These are phyloP conservation scores for Somateria mollissima DNA, from an alignment of 2,797 vertebrate genomes.

Conservation along the genomic window DNA sequence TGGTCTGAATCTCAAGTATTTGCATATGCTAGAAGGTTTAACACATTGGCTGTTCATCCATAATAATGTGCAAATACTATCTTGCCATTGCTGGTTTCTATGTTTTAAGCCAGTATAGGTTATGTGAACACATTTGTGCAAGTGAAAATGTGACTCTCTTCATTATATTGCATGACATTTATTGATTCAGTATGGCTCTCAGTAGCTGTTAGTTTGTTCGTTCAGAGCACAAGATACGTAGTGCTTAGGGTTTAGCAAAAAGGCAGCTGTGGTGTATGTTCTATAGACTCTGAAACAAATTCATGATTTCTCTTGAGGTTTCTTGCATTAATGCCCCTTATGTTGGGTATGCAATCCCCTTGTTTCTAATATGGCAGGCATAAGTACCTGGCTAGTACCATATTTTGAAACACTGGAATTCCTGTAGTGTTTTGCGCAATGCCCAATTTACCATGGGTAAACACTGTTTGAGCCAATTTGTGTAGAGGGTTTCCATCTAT, in stretches of 20 bases:
- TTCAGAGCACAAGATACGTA: background rate
- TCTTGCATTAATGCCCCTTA: background rate
- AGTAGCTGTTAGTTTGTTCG: background rate
- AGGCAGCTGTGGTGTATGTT: background rate
- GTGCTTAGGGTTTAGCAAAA: background rate
- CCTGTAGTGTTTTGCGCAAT: background rate
- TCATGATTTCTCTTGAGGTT: background rate
- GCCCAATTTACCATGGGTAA: accelerated
- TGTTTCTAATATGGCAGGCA: background rate
- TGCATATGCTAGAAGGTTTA: background rate
- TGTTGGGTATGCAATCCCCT: background rate
- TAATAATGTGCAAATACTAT: background rate
- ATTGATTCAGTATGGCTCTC: background rate
- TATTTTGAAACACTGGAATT: background rate
- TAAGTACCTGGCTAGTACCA: background rate
- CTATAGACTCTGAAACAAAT: background rate
- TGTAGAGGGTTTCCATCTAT: background rate
- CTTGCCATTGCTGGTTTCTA: background rate
- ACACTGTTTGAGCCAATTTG: background rate
- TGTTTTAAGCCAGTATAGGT: background rate
- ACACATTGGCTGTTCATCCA: background rate
- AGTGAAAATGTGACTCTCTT: background rate
- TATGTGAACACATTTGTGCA: background rate
- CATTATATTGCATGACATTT: background rate
- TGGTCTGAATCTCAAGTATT: background rate